Evolutionary conservation across 2,797 vertebrate genomes (phyloP).

Genomic region (Coregonus sp.): DNA sequence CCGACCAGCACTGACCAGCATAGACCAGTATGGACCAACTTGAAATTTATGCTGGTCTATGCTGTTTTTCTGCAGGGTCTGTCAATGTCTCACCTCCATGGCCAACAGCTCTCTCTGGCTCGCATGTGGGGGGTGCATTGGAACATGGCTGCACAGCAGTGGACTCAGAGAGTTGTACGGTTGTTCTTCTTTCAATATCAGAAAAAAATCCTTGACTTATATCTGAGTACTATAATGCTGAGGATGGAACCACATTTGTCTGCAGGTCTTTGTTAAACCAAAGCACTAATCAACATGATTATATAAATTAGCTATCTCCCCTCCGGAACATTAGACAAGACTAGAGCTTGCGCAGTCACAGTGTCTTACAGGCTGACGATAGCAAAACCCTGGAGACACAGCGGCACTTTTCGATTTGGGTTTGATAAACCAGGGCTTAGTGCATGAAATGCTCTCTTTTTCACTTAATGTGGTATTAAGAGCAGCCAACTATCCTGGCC

Average conservation of each 20-base stretch:
- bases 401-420: not conserved
- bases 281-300: not conserved
- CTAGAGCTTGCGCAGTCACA: not conserved
- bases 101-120: constrained; percentile 47
- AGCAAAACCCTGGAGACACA: not conserved
- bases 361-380: not conserved
- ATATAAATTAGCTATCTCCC: not conserved
- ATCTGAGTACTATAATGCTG: not conserved
- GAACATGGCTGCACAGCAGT: constrained; percentile 27
- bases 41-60: too few relatives aligned
- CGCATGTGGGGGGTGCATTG: constrained; percentile 41
- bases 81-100: constrained; percentile 69
- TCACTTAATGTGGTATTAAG: not conserved
- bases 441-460: not conserved
- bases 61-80: constrained; percentile 18
- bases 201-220: not conserved
- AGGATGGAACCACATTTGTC: not conserved
- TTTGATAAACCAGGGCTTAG: not conserved
- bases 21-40: too few relatives aligned
- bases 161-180: constrained; percentile 34
- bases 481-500: not conserved
- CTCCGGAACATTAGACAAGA: not conserved
- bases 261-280: not conserved
- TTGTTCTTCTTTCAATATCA: constrained; percentile 38
- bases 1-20: too few relatives aligned